A percentile compares a stretch with the other conserved stretches of the same genome.
Conservation (phyloP, 2,797 vertebrate species). For the Chaenodraco wilsoni region DNA sequence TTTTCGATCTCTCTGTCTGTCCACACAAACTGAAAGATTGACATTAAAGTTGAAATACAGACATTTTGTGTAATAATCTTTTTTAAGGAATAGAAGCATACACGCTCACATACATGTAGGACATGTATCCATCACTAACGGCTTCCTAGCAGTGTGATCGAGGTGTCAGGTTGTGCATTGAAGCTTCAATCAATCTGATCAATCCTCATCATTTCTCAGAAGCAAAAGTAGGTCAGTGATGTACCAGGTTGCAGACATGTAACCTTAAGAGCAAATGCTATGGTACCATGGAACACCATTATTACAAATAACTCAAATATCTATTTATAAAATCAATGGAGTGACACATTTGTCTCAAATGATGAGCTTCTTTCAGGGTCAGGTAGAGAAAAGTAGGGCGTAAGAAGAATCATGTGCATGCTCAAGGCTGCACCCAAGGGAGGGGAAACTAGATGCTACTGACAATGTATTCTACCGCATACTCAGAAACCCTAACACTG, state of each 20-base stretch:
- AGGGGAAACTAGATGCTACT: constrained; percentile 19
- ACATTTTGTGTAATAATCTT: too few species aligned
- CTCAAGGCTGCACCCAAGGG: constrained; percentile 5
- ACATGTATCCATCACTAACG: background rate
- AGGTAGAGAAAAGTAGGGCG: constrained; percentile 40
- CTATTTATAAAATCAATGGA: background rate
- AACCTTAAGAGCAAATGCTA: background rate
- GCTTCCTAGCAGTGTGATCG: constrained; percentile 4
- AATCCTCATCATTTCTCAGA: background rate
- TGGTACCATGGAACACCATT: background rate
- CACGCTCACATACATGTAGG: too few species aligned
- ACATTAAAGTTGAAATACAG: too few species aligned
- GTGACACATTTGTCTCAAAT: too few species aligned
- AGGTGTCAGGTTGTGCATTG: background rate
- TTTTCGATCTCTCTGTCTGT: too few species aligned
- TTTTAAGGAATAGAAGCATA: background rate
- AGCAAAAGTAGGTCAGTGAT: constrained; percentile 2
- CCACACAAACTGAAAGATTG: too few species aligned
- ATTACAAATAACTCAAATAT: background rate
- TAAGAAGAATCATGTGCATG: constrained; percentile 1
- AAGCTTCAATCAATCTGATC: background rate
- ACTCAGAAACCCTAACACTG: constrained; percentile 28
- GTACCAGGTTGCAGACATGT: background rate
- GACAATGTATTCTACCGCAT: constrained; percentile 6
- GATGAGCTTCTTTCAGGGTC: constrained; percentile 31